These are phyloP conservation scores for Cladopsammia gracilis DNA, from an alignment of 64 coral and sea anemone species.

Conservation along the genomic window DNA sequence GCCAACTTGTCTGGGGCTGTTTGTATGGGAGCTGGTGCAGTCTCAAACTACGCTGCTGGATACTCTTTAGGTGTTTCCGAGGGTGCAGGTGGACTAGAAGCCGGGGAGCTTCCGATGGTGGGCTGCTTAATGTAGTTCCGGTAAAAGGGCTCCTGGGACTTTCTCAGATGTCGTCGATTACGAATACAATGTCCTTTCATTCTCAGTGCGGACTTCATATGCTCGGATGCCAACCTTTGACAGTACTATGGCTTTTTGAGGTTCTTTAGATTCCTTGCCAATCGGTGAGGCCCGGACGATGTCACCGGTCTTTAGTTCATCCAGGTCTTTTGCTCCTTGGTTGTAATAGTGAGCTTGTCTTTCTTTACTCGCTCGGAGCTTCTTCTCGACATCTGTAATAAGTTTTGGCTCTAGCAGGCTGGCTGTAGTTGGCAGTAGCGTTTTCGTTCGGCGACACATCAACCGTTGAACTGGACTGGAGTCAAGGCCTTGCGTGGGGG, in stretches of 20 bases:
- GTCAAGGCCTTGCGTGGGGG: conserved; percentile 12
- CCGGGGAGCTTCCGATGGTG: too few relatives aligned
- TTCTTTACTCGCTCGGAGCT: not conserved
- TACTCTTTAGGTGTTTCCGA: too few relatives aligned
- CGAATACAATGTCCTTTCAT: not conserved
- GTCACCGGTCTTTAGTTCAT: not conserved
- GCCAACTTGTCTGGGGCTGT: not conserved
- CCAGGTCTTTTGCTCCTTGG: not conserved
- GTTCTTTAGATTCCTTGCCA: not conserved
- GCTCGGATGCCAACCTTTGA: not conserved
- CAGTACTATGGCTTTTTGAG: not conserved
- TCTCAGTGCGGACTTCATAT: not conserved
- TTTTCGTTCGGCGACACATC: not conserved
- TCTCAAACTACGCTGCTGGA: too few relatives aligned
- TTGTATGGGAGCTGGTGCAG: too few relatives aligned
- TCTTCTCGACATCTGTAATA: not conserved
- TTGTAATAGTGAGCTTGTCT: not conserved
- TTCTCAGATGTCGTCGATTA: not conserved
- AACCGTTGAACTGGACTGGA: conserved; percentile 5
- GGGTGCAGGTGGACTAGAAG: too few relatives aligned
- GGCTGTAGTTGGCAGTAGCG: not conserved
- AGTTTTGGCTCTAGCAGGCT: not conserved
- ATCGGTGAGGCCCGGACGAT: too few relatives aligned
- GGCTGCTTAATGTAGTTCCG: not conserved
- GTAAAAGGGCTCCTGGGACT: not conserved